These are phyloP conservation scores for Brachionus asplanchnoidis DNA, from an alignment of 1,140 invertebrate genomes.

Conservation along the genomic window DNA sequence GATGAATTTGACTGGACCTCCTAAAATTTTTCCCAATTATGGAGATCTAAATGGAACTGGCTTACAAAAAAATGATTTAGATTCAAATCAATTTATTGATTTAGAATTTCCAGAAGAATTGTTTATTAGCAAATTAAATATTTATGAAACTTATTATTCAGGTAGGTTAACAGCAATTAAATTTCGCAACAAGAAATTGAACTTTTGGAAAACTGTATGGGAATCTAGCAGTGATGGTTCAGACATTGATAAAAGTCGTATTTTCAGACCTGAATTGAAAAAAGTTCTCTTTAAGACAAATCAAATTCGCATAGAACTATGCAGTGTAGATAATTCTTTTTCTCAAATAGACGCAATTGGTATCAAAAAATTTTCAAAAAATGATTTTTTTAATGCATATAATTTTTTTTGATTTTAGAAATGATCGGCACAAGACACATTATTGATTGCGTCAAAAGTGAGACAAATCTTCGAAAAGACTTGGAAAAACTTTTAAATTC, in stretches of 20 bases:
- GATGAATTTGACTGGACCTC: constrained; percentile 23
- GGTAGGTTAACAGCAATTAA: constrained; percentile 5
- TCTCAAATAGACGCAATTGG: constrained; percentile 42
- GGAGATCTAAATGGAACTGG: constrained; percentile 38
- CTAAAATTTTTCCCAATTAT: constrained; percentile 41
- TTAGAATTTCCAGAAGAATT: constrained; percentile 40
- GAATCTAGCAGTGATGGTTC: not conserved
- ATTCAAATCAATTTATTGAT: constrained; percentile 42
- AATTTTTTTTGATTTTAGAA: not conserved
- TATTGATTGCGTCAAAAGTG: not conserved
- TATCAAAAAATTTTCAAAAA: not conserved
- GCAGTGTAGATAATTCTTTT: constrained; percentile 7
- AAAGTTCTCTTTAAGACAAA: constrained; percentile 22
- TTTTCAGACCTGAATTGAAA: constrained; percentile 13
- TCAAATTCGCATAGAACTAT: constrained; percentile 39
- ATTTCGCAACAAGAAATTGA: not conserved
- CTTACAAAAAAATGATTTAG: constrained; percentile 16
- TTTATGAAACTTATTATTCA: constrained; percentile 42
- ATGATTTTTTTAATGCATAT: not conserved
- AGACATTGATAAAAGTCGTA: not conserved
- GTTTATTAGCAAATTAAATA: constrained; percentile 21
- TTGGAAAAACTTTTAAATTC: not conserved
- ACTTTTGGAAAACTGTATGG: constrained; percentile 38
- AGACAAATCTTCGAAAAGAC: not conserved
- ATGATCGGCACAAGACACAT: not conserved